These are phyloP conservation scores for Nasonovia ribisnigri DNA, from an alignment of 2,888 invertebrate genomes.

Conservation along the genomic window DNA sequence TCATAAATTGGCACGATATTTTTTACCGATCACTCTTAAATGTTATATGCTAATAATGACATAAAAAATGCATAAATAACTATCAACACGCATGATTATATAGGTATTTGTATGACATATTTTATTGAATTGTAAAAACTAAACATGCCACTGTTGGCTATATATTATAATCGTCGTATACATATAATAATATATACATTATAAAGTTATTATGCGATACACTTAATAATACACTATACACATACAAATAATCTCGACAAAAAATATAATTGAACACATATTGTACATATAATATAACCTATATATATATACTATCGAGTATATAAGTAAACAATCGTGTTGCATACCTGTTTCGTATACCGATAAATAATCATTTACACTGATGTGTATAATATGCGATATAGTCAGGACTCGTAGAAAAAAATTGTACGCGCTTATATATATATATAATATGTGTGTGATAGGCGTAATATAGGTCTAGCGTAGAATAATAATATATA, in stretches of 20 bases:
- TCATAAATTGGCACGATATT: neutral
- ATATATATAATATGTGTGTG: too few species aligned
- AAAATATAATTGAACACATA: slow-evolving; percentile 3
- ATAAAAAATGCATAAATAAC: neutral
- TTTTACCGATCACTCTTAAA: neutral
- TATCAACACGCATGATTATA: neutral
- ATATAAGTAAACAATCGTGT: neutral
- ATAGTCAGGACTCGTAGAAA: neutral
- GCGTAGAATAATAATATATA: neutral
- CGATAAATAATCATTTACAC: neutral
- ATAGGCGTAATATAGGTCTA: neutral
- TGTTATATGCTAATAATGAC: neutral
- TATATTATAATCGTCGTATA: neutral
- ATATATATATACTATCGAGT: neutral
- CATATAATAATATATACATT: neutral
- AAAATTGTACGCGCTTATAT: neutral
- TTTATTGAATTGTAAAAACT: neutral
- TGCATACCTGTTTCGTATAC: neutral
- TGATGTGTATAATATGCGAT: neutral
- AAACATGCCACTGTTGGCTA: neutral
- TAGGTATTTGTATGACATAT: neutral
- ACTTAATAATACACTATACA: neutral
- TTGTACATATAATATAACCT: neutral
- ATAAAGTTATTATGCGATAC: neutral
- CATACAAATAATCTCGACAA: neutral